A percentile compares a stretch with the other conserved stretches of the same genome.
Conservation (phyloP, 2,797 vertebrate species). For the Denticeps clupeoides region DNA sequence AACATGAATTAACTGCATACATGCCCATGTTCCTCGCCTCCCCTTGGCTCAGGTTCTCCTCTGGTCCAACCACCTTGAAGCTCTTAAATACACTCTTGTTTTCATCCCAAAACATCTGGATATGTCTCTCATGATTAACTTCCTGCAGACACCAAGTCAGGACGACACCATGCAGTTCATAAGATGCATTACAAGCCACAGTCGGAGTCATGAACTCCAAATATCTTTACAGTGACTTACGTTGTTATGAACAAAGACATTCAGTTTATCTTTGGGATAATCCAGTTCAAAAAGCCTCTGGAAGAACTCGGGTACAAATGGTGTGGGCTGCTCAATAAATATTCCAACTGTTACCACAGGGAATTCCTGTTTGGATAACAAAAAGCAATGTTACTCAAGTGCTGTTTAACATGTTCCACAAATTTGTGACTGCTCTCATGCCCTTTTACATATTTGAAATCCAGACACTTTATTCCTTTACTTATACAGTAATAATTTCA, state of each 20-base stretch:
- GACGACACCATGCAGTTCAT: no score
- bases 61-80: conserved; percentile 92
- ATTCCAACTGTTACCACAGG: conserved; percentile 79
- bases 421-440: conserved; percentile 15
- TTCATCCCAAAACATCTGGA: conserved; percentile 87
- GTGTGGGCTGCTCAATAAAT: conserved; percentile 92
- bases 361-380: conserved; percentile 63
- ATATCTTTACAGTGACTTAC: no score
- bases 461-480: no score
- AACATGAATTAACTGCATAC: conserved; percentile 50
- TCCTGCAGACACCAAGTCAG: conserved; percentile 59
- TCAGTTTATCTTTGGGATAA: conserved; percentile 80
- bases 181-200: no score
- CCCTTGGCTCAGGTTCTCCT: conserved; percentile 87
- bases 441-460: no score
- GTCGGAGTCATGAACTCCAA: no score
- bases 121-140: conserved; percentile 95
- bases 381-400: conserved; percentile 20
- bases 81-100: conserved; percentile 67
- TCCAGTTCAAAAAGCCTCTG: conserved; percentile 72
- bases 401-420: no score
- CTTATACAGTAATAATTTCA: no score
- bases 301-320: conserved; percentile 88
- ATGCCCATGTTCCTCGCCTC: conserved; percentile 98
- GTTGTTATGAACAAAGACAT: conserved; percentile 86